phyloP scores from a whole-genome alignment of 1,140 invertebrate genomes.

The Orchestia grillus region DNA sequence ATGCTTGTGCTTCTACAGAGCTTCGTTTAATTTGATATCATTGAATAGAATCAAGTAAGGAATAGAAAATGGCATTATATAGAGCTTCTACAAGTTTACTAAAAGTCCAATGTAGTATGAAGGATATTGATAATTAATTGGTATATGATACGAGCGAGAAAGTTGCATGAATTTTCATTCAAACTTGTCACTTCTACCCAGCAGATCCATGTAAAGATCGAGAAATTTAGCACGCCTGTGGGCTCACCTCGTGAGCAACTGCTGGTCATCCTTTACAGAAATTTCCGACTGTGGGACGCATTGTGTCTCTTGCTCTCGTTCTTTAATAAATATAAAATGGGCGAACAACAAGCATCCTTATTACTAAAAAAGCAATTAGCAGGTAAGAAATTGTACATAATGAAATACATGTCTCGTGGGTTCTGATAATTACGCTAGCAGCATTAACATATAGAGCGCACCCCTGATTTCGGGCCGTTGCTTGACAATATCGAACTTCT shows the following conservation, averaged over 20 bases:
- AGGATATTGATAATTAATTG: too few relatives aligned
- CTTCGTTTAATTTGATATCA: too few relatives aligned
- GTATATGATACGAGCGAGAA: too few relatives aligned
- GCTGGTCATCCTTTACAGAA: neutral
- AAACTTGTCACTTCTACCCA: too few relatives aligned
- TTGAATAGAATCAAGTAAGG: too few relatives aligned
- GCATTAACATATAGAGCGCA: neutral
- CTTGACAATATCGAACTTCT: neutral
- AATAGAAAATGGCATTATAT: too few relatives aligned
- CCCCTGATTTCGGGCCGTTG: neutral
- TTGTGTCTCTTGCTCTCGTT: constrained; percentile 59
- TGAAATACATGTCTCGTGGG: neutral
- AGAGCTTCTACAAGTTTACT: too few relatives aligned
- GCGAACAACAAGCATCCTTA: constrained; percentile 37
- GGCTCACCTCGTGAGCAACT: neutral
- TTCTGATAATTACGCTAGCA: neutral
- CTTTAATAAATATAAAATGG: constrained; percentile 14
- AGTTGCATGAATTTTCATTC: too few relatives aligned
- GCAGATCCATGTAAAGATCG: neutral
- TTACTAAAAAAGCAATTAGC: constrained; percentile 49
- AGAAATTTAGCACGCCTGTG: neutral
- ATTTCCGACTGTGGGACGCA: constrained; percentile 38
- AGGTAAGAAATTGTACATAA: neutral
- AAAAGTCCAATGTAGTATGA: too few relatives aligned
- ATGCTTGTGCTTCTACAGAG: too few relatives aligned